These are phyloP conservation scores for Calameuta pallipes DNA, from an alignment of 2,888 invertebrate genomes.

Conservation along the genomic window DNA sequence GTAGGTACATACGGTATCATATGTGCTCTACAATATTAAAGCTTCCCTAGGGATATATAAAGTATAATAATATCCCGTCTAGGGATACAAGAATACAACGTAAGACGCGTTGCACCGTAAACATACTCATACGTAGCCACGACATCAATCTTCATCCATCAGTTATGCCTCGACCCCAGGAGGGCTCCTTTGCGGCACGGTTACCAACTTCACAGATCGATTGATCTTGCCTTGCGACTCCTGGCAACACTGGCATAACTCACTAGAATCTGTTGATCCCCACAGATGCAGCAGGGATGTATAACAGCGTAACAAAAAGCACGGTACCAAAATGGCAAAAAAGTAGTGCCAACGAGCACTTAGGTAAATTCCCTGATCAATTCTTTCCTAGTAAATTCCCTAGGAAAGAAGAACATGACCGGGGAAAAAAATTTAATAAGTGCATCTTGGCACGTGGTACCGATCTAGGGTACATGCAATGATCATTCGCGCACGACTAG, in stretches of 20 bases:
- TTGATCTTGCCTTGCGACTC: conserved; percentile 30
- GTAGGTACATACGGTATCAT: not conserved
- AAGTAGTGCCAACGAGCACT: not conserved
- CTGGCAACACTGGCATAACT: conserved; percentile 8
- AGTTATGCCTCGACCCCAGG: conserved; percentile 30
- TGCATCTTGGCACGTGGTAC: not conserved
- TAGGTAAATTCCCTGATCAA: too few species aligned
- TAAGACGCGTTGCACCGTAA: conserved; percentile 4
- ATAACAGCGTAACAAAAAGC: not conserved
- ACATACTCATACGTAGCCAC: conserved; percentile 1
- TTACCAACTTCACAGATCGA: conserved; percentile 33
- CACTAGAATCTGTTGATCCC: not conserved
- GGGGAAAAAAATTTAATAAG: not conserved
- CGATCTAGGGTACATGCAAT: not conserved
- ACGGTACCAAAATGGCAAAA: not conserved
- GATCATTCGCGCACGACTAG: not conserved
- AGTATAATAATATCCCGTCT: not conserved
- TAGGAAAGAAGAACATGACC: not conserved
- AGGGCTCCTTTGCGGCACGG: conserved; percentile 36
- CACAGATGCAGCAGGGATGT: not conserved
- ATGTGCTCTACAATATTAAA: not conserved
- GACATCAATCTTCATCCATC: conserved; percentile 64
- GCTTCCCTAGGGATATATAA: not conserved
- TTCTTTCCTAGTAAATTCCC: too few species aligned
- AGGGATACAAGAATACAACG: not conserved